Evolutionary conservation across 2,888 invertebrate species (phyloP).

Genomic region (Sisyra terminalis): DNA sequence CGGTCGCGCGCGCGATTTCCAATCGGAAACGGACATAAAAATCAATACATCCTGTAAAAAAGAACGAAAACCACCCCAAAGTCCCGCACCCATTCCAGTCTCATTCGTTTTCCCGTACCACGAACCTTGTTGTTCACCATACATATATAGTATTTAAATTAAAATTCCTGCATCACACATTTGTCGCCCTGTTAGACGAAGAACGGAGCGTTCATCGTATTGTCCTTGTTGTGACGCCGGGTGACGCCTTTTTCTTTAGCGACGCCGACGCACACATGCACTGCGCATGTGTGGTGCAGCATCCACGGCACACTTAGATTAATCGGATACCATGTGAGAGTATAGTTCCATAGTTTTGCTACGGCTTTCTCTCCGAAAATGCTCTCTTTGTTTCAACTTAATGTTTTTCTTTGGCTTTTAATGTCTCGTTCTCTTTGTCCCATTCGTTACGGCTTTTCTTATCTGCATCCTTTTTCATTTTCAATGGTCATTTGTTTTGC

Average conservation of each 20-base stretch:
- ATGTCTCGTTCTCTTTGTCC: conserved; percentile 6
- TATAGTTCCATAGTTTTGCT: conserved; percentile 1
- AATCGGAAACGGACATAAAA: conserved; percentile 10
- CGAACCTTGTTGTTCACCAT: conserved; percentile 2
- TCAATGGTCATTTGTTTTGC: conserved; percentile 2
- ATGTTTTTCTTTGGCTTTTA: conserved; percentile 4
- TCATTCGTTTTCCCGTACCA: neutral
- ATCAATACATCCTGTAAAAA: conserved; percentile 10
- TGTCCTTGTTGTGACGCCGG: neutral
- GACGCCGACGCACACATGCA: neutral
- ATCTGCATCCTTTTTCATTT: conserved; percentile 1
- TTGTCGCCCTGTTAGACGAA: conserved; percentile 5
- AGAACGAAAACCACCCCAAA: conserved; percentile 3
- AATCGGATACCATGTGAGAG: conserved; percentile 1
- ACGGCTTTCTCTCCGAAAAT: no score
- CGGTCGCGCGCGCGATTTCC: conserved; percentile 6
- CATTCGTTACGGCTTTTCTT: neutral
- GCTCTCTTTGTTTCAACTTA: conserved; percentile 4
- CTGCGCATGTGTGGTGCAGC: no score
- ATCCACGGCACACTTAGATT: no score
- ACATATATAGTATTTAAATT: conserved; percentile 8
- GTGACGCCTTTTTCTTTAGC: conserved; percentile 1
- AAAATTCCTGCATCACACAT: conserved; percentile 9
- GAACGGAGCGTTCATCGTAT: neutral
- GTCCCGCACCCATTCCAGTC: neutral